These are phyloP conservation scores for Epirrita christyi DNA, from an alignment of 2,888 invertebrate genomes.

Conservation along the genomic window DNA sequence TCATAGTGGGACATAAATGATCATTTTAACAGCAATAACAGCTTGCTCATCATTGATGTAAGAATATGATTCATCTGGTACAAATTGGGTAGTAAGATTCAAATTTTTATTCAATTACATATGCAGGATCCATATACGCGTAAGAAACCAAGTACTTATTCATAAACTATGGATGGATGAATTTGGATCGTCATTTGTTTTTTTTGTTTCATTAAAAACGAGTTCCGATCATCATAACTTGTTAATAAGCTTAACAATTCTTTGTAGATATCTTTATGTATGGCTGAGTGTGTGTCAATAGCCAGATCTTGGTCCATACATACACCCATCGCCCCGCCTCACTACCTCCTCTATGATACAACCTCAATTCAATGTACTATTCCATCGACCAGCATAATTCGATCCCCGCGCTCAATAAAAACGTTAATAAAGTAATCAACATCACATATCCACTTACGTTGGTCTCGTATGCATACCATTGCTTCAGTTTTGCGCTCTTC, in stretches of 20 bases:
- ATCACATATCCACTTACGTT: conserved; percentile 70
- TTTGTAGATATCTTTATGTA: conserved; percentile 57
- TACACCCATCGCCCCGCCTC: conserved; percentile 81
- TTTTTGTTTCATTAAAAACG: conserved; percentile 52
- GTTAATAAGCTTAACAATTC: conserved; percentile 66
- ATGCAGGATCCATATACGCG: conserved; percentile 63
- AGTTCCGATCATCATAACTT: conserved; percentile 53
- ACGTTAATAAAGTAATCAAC: conserved; percentile 74
- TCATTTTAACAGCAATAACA: conserved; percentile 47
- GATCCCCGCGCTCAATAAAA: conserved; percentile 75
- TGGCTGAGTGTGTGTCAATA: conserved; percentile 70
- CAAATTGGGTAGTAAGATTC: conserved; percentile 73
- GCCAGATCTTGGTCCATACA: conserved; percentile 71
- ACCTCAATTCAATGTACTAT: conserved; percentile 54
- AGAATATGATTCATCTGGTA: conserved; percentile 76
- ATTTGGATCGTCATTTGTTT: conserved; percentile 35
- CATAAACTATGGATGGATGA: conserved; percentile 28
- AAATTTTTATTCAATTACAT: conserved; percentile 78
- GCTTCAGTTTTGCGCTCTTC: conserved; percentile 45
- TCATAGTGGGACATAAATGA: conserved; percentile 44
- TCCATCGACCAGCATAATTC: conserved; percentile 65
- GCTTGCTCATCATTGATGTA: conserved; percentile 64
- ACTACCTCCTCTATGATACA: conserved; percentile 76
- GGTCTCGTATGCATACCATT: conserved; percentile 56
- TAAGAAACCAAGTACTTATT: conserved; percentile 15